Evolutionary conservation across 2,797 vertebrate genomes (phyloP).

Genomic region (Calcarius lapponicus): DNA sequence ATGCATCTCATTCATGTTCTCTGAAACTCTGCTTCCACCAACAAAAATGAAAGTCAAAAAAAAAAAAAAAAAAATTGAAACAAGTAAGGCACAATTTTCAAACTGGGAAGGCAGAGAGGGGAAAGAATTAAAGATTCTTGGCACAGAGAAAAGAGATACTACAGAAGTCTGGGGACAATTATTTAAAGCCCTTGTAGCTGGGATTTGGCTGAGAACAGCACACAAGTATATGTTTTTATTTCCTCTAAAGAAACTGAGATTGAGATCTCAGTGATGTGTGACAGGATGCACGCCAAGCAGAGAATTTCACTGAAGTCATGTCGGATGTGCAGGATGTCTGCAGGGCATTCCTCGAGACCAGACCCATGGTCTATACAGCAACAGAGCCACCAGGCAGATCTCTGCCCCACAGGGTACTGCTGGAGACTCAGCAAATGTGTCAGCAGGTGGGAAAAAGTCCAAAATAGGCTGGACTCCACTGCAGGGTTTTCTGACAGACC

Average conservation of each 20-base stretch:
- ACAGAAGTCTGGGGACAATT: neutral
- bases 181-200: neutral
- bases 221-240: neutral
- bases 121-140: neutral
- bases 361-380: rapidly evolving
- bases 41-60: neutral
- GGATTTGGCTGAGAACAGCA: neutral
- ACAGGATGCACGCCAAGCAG: neutral
- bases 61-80: neutral
- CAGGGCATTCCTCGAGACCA: neutral
- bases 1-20: neutral
- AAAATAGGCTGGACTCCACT: neutral
- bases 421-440: neutral
- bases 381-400: neutral
- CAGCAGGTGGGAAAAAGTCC: neutral
- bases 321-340: neutral
- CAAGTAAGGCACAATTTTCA: neutral
- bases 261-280: neutral
- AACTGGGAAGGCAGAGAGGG: neutral
- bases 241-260: neutral
- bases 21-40: neutral
- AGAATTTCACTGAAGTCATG: neutral
- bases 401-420: neutral
- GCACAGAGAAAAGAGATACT: neutral
- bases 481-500: neutral